A percentile compares a stretch with the other conserved stretches of the same genome.
Evolutionary conservation across 1,140 invertebrate genomes (phyloP).

Genomic region (Nymphalis io): DNA sequence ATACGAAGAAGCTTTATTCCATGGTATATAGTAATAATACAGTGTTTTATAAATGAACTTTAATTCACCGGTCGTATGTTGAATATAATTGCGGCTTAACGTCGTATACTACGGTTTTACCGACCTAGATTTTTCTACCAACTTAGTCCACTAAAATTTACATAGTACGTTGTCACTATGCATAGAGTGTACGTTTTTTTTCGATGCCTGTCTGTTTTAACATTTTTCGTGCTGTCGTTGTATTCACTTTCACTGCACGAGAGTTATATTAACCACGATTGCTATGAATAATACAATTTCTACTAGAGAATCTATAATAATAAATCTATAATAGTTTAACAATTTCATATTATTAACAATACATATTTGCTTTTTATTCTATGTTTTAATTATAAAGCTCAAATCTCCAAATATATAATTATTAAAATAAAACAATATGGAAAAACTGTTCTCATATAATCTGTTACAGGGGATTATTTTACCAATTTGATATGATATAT

Average conservation of each 20-base stretch:
- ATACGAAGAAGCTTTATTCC: neutral
- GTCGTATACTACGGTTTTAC: slow-evolving; percentile 1
- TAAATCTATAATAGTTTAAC: too few relatives aligned
- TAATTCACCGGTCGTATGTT: neutral
- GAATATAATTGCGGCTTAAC: neutral
- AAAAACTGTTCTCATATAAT: too few relatives aligned
- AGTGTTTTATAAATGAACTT: neutral
- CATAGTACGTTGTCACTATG: slow-evolving; percentile 10
- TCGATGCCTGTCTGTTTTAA: neutral
- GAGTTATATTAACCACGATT: slow-evolving; percentile 38
- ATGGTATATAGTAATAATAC: slow-evolving; percentile 18
- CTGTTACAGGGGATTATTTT: too few relatives aligned
- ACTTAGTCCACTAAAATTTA: slow-evolving; percentile 10
- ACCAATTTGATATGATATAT: too few relatives aligned
- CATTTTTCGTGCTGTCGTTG: slow-evolving; percentile 17
- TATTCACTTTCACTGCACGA: slow-evolving; percentile 49
- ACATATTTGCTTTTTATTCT: too few relatives aligned
- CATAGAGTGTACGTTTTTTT: neutral
- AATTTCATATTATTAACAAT: neutral
- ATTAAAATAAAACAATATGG: too few relatives aligned
- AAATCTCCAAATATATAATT: neutral
- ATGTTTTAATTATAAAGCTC: too few relatives aligned
- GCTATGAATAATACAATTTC: slow-evolving; percentile 23
- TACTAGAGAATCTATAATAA: neutral
- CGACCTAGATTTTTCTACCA: slow-evolving; percentile 24